Percentiles rank a stretch among this genome's conserved stretches.
phyloP scores from a whole-genome alignment of 2,113 vertebrate genomes.

The Anhinga rufa region DNA sequence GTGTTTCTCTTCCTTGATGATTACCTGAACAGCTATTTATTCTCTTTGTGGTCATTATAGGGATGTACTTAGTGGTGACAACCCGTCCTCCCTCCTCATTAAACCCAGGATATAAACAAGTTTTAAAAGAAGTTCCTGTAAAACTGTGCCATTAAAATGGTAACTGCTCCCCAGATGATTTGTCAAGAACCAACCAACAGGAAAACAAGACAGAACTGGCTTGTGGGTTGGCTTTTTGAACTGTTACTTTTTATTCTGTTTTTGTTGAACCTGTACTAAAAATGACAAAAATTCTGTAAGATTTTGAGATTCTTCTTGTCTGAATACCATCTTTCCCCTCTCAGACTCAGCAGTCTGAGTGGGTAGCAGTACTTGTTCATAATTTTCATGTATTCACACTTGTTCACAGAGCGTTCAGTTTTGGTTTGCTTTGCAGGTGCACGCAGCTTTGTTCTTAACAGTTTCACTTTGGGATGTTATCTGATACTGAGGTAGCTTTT shows the following conservation, averaged over 20 bases:
- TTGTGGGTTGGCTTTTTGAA: background rate
- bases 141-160: background rate
- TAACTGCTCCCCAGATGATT: background rate
- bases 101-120: background rate
- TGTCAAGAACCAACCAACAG: background rate
- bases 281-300: background rate
- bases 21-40: background rate
- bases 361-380: background rate
- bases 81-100: background rate
- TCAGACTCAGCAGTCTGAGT: background rate
- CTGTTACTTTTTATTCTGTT: background rate
- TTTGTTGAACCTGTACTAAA: background rate
- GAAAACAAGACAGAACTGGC: background rate
- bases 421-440: background rate
- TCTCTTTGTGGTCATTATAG: background rate
- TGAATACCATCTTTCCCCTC: background rate
- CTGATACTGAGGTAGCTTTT: background rate
- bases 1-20: background rate
- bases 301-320: background rate
- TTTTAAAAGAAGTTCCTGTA: background rate
- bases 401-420: background rate
- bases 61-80: background rate
- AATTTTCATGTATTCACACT: background rate
- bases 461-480: background rate
- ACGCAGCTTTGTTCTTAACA: background rate